phyloP scores from a whole-genome alignment of 2,797 vertebrate species.

The Falco biarmicus region DNA sequence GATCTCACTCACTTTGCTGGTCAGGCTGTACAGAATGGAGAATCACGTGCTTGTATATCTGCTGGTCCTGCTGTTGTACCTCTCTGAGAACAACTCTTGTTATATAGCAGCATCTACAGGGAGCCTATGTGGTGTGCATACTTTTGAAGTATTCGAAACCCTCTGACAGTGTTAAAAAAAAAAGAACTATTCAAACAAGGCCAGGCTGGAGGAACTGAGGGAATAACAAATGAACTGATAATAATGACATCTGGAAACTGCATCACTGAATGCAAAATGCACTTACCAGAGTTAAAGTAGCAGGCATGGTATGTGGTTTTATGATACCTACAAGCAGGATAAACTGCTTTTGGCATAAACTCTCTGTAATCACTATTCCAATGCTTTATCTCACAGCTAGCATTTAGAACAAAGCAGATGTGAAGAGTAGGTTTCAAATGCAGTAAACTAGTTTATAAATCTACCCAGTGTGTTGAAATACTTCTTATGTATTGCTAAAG shows the following conservation, averaged over 20 bases:
- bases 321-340: neutral
- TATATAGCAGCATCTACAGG: neutral
- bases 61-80: neutral
- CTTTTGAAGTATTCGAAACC: neutral
- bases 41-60: fast-evolving
- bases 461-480: neutral
- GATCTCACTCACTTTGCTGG: neutral
- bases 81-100: neutral
- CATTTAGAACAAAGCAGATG: neutral
- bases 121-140: neutral
- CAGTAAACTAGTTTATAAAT: neutral
- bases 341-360: neutral
- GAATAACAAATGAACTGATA: neutral
- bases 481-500: neutral
- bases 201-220: neutral
- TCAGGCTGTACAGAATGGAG: neutral
- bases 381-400: neutral
- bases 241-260: neutral
- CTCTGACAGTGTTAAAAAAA: neutral
- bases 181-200: neutral
- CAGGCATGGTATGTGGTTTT: neutral
- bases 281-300: neutral
- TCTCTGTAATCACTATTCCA: neutral
- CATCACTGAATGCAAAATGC: neutral
- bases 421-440: neutral